Conservation (phyloP, 1,140 invertebrate genomes). For the Holotrichia oblita region DNA sequence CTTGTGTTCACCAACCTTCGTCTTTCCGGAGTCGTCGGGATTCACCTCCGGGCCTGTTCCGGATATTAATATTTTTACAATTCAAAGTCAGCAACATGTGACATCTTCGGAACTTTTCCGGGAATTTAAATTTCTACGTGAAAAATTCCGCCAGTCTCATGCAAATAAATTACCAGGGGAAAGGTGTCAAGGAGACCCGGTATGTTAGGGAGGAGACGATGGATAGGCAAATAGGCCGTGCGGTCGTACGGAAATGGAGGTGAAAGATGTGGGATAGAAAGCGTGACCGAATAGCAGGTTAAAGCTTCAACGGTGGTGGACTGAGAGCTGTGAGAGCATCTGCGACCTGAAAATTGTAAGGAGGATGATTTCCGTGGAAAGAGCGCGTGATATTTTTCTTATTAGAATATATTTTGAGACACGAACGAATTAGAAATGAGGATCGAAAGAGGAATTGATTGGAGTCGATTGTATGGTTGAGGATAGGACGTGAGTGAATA, state of each 20-base stretch:
- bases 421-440: not conserved
- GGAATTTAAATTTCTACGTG: conserved; percentile 33
- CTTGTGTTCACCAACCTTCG: not conserved
- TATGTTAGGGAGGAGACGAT: not conserved
- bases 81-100: conserved; percentile 35
- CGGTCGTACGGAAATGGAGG: not conserved
- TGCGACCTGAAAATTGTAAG: not conserved
- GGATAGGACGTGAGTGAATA: too few species aligned
- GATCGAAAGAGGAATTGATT: not conserved
- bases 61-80: conserved; percentile 36
- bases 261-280: not conserved
- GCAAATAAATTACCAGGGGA: conserved; percentile 26
- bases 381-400: not conserved
- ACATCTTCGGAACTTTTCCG: conserved; percentile 25
- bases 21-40: not conserved
- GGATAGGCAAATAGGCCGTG: conserved; percentile 23
- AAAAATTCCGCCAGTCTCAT: not conserved
- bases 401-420: not conserved
- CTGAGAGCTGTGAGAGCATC: not conserved
- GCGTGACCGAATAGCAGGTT: not conserved
- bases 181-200: conserved; percentile 17
- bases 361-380: not conserved
- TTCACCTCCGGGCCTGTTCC: not conserved
- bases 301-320: too few species aligned
- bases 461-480: too few species aligned